Conservation (phyloP, 2,113 vertebrate genomes). For the Sapajus apella region DNA sequence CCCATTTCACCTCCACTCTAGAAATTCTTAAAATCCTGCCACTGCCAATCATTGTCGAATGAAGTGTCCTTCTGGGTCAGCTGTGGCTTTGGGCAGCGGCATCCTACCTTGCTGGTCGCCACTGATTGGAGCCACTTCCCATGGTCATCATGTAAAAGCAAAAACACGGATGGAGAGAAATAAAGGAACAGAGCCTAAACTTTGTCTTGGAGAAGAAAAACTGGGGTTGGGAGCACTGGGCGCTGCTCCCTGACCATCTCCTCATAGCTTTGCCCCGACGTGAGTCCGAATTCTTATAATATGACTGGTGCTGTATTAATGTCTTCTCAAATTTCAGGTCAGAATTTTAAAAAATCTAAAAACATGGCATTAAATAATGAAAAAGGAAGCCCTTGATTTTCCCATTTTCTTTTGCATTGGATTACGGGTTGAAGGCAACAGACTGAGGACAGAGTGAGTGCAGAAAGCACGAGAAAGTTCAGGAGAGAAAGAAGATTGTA, state of each 20-base stretch:
- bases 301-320: background rate
- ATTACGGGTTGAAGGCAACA: too few relatives aligned
- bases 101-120: background rate
- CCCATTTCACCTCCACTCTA: background rate
- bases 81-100: background rate
- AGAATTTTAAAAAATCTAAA: background rate
- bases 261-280: background rate
- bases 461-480: background rate
- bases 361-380: background rate
- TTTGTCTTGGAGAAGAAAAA: background rate
- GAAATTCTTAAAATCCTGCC: background rate
- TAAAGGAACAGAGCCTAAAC: background rate
- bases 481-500: background rate
- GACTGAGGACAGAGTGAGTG: background rate
- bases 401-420: background rate
- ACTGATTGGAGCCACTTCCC: background rate
- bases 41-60: too few relatives aligned
- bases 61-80: background rate
- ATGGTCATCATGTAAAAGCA: background rate
- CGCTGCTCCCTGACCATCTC: background rate
- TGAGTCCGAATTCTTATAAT: background rate
- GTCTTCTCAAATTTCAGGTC: constrained; percentile 56
- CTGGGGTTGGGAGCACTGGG: background rate
- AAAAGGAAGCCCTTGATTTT: background rate
- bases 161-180: background rate